These are phyloP conservation scores for Gisinianus flammeolus DNA, from an alignment of 2,888 invertebrate genomes.

Conservation along the genomic window DNA sequence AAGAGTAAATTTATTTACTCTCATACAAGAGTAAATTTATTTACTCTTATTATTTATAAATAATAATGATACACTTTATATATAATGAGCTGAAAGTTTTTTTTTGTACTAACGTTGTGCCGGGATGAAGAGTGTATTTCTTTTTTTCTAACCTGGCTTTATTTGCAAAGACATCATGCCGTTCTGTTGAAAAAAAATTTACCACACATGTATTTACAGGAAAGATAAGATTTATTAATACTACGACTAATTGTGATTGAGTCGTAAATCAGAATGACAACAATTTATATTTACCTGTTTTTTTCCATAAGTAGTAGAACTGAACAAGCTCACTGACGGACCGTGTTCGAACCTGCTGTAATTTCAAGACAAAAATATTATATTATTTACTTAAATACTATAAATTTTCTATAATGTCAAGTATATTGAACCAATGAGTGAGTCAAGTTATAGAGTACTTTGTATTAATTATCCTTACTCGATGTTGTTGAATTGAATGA, in stretches of 20 bases:
- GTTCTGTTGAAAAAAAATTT: no score
- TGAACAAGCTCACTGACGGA: slow-evolving; percentile 96
- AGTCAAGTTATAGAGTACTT: background rate
- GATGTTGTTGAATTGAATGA: slow-evolving; percentile 88
- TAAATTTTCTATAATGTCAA: slow-evolving; percentile 52
- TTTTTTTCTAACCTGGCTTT: slow-evolving; percentile 89
- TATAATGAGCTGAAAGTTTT: no score
- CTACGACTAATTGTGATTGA: background rate
- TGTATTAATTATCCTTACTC: slow-evolving; percentile 68
- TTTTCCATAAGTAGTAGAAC: slow-evolving; percentile 93
- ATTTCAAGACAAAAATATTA: background rate
- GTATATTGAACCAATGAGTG: slow-evolving; percentile 19
- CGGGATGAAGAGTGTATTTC: slow-evolving; percentile 89
- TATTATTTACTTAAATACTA: background rate
- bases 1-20: background rate
- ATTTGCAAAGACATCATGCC: slow-evolving; percentile 88
- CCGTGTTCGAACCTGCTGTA: slow-evolving; percentile 77
- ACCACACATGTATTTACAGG: no score
- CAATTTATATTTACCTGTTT: slow-evolving; percentile 70
- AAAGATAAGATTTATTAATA: no score
- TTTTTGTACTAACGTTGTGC: slow-evolving; percentile 71
- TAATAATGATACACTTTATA: no score
- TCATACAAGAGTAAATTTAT: background rate
- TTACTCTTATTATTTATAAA: no score
- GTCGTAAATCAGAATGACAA: background rate